These are phyloP conservation scores for Podarcis cretensis DNA, from an alignment of 2,113 vertebrate genomes.

Conservation along the genomic window DNA sequence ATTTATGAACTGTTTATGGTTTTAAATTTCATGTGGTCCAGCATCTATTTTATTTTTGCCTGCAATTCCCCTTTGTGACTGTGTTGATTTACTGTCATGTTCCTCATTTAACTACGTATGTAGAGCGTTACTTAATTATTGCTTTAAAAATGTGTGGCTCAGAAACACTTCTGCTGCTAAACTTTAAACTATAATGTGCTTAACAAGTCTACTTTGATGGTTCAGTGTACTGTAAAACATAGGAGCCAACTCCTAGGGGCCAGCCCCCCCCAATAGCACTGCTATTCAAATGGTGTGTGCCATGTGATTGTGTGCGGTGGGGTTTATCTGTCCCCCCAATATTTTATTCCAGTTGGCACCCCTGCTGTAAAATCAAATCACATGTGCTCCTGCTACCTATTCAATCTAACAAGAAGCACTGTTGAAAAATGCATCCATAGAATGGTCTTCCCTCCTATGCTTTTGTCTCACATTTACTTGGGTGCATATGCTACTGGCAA, in stretches of 20 bases:
- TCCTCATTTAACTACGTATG: not conserved
- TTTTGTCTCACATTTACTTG: not conserved
- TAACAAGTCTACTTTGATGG: not conserved
- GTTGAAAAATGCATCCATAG: not conserved
- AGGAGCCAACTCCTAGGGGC: too few species aligned
- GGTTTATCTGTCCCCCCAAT: too few species aligned
- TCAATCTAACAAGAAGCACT: not conserved
- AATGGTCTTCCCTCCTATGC: not conserved
- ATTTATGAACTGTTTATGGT: not conserved
- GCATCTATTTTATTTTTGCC: not conserved
- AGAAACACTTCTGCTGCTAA: not conserved
- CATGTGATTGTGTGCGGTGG: too few species aligned
- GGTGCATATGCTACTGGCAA: not conserved
- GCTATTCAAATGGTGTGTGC: too few species aligned
- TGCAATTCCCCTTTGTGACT: not conserved
- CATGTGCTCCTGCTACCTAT: not conserved
- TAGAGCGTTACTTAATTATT: not conserved
- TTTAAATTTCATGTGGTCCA: not conserved
- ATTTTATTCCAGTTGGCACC: too few species aligned
- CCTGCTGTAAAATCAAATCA: not conserved
- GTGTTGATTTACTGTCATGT: not conserved
- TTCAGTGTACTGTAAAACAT: not conserved
- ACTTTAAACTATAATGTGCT: not conserved
- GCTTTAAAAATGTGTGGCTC: not conserved
- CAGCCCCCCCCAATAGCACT: too few species aligned